Evolutionary conservation across 2,113 vertebrate species (phyloP), one percentile per base, ranked within the genome.

Genomic region (Hyaena hyaena): DNA sequence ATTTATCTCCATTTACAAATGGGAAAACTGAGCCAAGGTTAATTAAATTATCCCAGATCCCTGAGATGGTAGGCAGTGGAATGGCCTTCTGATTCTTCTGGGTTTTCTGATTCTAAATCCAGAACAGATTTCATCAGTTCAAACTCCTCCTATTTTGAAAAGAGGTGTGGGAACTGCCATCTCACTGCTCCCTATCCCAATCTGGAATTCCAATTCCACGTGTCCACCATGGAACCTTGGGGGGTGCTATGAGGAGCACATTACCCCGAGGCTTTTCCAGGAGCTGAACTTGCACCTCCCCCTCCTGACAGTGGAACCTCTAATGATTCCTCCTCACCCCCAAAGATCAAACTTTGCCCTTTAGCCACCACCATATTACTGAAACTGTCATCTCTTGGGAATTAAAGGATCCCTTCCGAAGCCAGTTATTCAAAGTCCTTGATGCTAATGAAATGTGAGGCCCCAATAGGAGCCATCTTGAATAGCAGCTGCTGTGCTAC

Each of bases 71-170:
- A 58, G 48, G 63, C 23, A 17, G 4, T 2, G 55, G 50, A 16
- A 33, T 1, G 63, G 11, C 16, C 3, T 48, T 28, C 58, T 19
- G 2, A 7, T 73, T 33, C 79, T 88, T 90, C 35, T 23, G 14
- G 88, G 48, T 82, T 79, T 93, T 90, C 35, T 26, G 17, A 91
- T 53, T 88, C 26, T 84, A 92, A 93, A 73, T 43, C 21, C 4
- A 16, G 43, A 86, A 28, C 10, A 0, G 26, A 66, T 16, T n/a
- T 91, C 12, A 50, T 66, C 69, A 87, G 74, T 58, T 68, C 26
- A 26, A 39, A 84, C 19, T 58, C 45, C 24, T 74, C 16, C 7
- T 63, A 0, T 53, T 73, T 81, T 68, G 3, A 11, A 71, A 87
- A 61, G 24, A 61, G 43, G 53, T 48, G 4, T 48, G 31, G 65